These are phyloP conservation scores for Siphonodentalium dalli DNA, from an alignment of 2,888 invertebrate species.

Conservation along the genomic window DNA sequence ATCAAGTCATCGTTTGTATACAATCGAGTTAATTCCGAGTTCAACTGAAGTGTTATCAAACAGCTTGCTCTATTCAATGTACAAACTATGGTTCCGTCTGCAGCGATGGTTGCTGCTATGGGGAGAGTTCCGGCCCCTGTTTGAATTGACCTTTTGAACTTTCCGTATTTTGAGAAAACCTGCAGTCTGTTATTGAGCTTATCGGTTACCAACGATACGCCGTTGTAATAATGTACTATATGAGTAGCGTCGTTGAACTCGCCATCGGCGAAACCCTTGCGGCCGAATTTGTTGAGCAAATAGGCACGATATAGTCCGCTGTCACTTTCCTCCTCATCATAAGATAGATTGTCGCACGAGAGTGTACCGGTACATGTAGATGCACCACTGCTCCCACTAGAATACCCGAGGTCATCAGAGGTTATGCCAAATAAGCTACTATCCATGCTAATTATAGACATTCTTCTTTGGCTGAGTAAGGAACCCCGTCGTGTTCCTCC, in stretches of 20 bases:
- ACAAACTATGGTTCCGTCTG: conserved; percentile 40
- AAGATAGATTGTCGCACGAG: conserved; percentile 1
- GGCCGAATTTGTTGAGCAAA: conserved; percentile 9
- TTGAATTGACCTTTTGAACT: conserved; percentile 24
- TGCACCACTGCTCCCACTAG: no score
- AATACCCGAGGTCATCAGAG: no score
- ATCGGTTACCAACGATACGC: conserved; percentile 41
- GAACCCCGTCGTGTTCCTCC: no score
- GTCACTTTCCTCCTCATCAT: neutral
- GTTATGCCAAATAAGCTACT: no score
- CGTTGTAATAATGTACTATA: conserved; percentile 32
- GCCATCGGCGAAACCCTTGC: conserved; percentile 16
- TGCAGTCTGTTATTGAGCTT: conserved; percentile 37
- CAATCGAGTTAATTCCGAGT: conserved; percentile 25
- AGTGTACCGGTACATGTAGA: no score
- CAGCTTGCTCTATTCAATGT: conserved; percentile 40
- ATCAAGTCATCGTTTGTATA: conserved; percentile 37
- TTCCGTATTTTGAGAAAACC: conserved; percentile 32
- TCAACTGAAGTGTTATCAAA: conserved; percentile 35
- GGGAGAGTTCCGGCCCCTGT: conserved; percentile 36
- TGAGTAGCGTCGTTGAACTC: conserved; percentile 31
- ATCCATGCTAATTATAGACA: no score
- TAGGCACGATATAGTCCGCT: neutral
- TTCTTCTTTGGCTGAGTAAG: no score
- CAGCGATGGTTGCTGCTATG: conserved; percentile 39